A percentile compares a stretch with the other conserved stretches of the same genome.
phyloP scores from a whole-genome alignment of 2,888 invertebrate species.

The Blastobasis lacticolella region DNA sequence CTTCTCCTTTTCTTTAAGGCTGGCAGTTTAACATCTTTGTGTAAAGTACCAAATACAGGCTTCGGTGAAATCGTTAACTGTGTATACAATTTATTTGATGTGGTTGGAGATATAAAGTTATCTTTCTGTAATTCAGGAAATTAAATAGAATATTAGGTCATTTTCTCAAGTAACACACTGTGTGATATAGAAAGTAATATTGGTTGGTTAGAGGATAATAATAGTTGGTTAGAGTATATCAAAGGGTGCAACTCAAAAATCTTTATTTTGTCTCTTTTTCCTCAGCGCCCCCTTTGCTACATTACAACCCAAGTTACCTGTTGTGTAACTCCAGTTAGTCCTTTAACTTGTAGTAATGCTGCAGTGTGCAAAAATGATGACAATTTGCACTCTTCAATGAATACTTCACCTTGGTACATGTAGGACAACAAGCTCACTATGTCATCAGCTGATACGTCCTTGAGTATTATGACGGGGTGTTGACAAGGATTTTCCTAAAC shows the following conservation, averaged over 20 bases:
- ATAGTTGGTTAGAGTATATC: background rate
- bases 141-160: too few species aligned
- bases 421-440: slow-evolving; percentile 79
- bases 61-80: slow-evolving; percentile 65
- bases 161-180: too few species aligned
- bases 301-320: slow-evolving; percentile 54
- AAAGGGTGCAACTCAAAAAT: too few species aligned
- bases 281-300: too few species aligned
- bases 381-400: slow-evolving; percentile 78
- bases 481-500: slow-evolving; percentile 81
- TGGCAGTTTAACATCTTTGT: slow-evolving; percentile 56
- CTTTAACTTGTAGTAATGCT: slow-evolving; percentile 79
- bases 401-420: slow-evolving; percentile 83
- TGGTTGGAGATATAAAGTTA: slow-evolving; percentile 48
- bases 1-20: slow-evolving; percentile 61
- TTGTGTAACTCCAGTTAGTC: slow-evolving; percentile 73
- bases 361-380: slow-evolving; percentile 80
- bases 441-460: slow-evolving; percentile 79
- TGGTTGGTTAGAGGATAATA: too few species aligned
- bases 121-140: slow-evolving; percentile 48
- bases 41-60: slow-evolving; percentile 34
- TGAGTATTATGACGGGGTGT: slow-evolving; percentile 82
- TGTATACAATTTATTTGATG: slow-evolving; percentile 62
- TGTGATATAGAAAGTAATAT: too few species aligned
- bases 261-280: too few species aligned